A percentile compares a stretch with the other conserved stretches of the same genome.
These are phyloP conservation scores for Bhutanitis thaidina DNA, from an alignment of 2,888 invertebrate genomes.

Conservation along the genomic window DNA sequence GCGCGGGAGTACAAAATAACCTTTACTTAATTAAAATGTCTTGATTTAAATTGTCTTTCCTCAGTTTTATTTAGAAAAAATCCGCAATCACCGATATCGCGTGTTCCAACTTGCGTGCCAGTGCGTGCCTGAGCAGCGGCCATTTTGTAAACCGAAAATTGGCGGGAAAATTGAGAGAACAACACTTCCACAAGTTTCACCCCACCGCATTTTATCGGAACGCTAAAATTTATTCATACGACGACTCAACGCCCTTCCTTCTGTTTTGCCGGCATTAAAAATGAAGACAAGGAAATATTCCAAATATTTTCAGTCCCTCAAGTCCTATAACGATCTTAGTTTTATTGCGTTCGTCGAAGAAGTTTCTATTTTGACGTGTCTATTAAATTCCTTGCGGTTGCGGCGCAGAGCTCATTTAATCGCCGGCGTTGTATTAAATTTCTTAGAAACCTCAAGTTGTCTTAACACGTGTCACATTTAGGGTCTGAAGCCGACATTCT, in stretches of 20 bases:
- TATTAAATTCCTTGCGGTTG: constrained; percentile 56
- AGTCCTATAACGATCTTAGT: constrained; percentile 39
- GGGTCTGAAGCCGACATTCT: not conserved
- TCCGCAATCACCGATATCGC: constrained; percentile 3
- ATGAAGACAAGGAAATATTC: constrained; percentile 43
- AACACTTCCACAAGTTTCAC: constrained; percentile 52
- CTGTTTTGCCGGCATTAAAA: constrained; percentile 48
- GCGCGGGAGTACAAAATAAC: too few relatives aligned
- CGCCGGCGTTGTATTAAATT: constrained; percentile 33
- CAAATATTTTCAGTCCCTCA: constrained; percentile 35
- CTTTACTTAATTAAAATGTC: too few relatives aligned
- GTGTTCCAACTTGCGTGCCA: constrained; percentile 46
- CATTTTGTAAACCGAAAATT: constrained; percentile 71
- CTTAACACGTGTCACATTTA: constrained; percentile 3
- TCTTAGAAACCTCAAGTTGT: constrained; percentile 35
- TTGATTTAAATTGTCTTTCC: constrained; percentile 1
- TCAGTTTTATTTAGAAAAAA: not conserved
- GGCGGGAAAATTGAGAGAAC: constrained; percentile 70
- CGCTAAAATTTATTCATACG: constrained; percentile 57
- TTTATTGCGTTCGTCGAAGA: constrained; percentile 43
- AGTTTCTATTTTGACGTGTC: constrained; percentile 54
- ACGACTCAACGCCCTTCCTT: constrained; percentile 35
- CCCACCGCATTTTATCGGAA: constrained; percentile 38
- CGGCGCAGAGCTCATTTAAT: constrained; percentile 31
- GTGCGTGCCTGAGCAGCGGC: constrained; percentile 49